phyloP scores from a whole-genome alignment of 2,113 vertebrate genomes.

The Nicator chloris region DNA sequence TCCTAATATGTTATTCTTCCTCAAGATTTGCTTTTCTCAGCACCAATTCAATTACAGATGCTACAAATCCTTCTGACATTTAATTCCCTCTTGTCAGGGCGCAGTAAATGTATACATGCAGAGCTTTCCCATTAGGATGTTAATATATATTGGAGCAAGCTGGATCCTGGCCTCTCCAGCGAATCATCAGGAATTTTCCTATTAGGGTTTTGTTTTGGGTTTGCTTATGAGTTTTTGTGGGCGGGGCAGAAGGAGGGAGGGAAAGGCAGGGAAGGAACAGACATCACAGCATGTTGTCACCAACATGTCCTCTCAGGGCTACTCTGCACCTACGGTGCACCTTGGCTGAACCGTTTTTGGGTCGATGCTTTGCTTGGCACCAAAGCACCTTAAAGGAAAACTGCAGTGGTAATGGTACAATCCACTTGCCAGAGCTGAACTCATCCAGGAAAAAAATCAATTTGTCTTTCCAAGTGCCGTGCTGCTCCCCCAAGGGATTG shows the following conservation, averaged over 20 bases:
- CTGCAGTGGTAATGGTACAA: neutral
- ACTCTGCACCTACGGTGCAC: neutral
- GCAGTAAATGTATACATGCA: constrained; percentile 81
- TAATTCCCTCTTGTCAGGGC: constrained; percentile 88
- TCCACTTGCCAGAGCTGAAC: neutral
- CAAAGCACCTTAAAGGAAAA: constrained; percentile 65
- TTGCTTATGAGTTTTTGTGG: neutral
- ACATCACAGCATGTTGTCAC: neutral
- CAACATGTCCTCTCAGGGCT: neutral
- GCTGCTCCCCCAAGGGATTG: accelerated
- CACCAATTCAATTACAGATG: constrained; percentile 95
- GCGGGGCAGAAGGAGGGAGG: neutral
- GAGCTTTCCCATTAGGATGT: constrained; percentile 89
- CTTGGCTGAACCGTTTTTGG: neutral
- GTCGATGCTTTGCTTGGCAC: neutral
- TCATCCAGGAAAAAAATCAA: accelerated
- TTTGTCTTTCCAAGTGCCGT: neutral
- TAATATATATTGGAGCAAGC: constrained; percentile 76
- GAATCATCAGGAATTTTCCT: neutral
- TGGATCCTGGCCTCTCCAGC: neutral
- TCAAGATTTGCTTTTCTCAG: constrained; percentile 86
- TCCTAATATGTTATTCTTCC: constrained; percentile 91
- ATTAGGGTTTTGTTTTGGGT: neutral
- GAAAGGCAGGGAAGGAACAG: neutral
- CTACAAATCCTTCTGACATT: constrained; percentile 94